Evolutionary conservation across 1,140 invertebrate genomes (phyloP).

Genomic region (Hestina assimilis): DNA sequence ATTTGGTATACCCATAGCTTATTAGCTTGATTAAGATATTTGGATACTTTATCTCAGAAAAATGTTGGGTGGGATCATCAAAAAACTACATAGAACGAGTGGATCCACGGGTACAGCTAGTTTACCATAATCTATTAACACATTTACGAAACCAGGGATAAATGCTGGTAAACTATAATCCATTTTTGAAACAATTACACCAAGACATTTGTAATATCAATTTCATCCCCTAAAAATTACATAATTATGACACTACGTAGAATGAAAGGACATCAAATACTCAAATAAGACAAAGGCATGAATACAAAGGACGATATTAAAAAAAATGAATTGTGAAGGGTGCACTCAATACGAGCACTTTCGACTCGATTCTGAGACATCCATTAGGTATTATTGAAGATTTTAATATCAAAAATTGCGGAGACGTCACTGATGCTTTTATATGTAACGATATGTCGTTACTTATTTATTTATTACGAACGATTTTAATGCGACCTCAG

Average conservation of each 20-base stretch:
- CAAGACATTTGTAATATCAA: constrained; percentile 44
- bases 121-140: no score
- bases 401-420: constrained; percentile 79
- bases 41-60: no score
- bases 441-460: constrained; percentile 11
- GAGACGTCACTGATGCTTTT: constrained; percentile 34
- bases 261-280: constrained; percentile 64
- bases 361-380: constrained; percentile 64
- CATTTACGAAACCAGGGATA: no score
- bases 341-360: constrained; percentile 61
- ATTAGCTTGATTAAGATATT: no score
- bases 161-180: constrained; percentile 3
- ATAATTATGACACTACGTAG: constrained; percentile 69
- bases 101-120: no score
- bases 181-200: constrained; percentile 34
- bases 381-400: constrained; percentile 80
- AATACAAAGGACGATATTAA: constrained; percentile 66
- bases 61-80: no score
- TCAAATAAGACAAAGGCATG: constrained; percentile 63
- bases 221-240: constrained; percentile 48
- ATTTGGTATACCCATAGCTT: no score
- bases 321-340: constrained; percentile 55
- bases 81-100: no score
- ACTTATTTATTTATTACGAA: no score
- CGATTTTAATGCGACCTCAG: not conserved